Evolutionary conservation across 2,113 vertebrate species (phyloP), one percentile per base, ranked within the genome.

Genomic region (Scatophagus argus): DNA sequence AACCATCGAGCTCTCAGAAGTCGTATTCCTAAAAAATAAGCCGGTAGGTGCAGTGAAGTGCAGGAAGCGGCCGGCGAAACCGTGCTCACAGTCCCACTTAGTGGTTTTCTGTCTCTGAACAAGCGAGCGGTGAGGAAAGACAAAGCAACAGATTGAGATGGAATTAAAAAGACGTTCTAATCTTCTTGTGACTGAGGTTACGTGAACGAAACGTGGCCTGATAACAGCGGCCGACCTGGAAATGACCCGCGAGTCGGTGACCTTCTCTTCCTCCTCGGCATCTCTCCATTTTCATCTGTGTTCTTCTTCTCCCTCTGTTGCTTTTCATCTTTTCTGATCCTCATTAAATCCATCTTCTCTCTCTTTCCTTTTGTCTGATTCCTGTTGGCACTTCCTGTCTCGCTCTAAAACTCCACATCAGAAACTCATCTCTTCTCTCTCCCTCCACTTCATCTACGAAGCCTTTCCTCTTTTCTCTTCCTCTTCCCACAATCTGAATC

Each of bases 141-240:
- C 71, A 76, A 66, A 71, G 63, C 7, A 3, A 13, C 36, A 69
- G 51, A 69, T 79, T 74, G 49, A 74, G 77, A 76, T 46, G 44
- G 77, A 81, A 44, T 65, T 60, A 61, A 32, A 84, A 71, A 19
- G 32, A 14, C 27, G 68, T 73, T 54, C 25, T 60, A 69, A 78
- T 75, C 82, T 69, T 41, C 27, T 34, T 41, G 31, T 29, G 58
- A 39, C 32, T 8, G 55, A 6, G 29, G 49, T 23, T 25, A 44
- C 60, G 31, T 5, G 4, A 55, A 32, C 61, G 27, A 41, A 60
- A 49, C 61, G 14, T n/a, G 43, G 54, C 31, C 41, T 0, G 49
- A 64, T 29, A 36, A 56, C 44, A 1, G 67, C 27, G n/a, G 6
- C 9, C 14, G 36, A 71, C 64, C 84, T 70, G 59, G 27, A 71